Evolutionary conservation across 2,113 vertebrate genomes (phyloP).

Genomic region (Oplegnathus fasciatus): DNA sequence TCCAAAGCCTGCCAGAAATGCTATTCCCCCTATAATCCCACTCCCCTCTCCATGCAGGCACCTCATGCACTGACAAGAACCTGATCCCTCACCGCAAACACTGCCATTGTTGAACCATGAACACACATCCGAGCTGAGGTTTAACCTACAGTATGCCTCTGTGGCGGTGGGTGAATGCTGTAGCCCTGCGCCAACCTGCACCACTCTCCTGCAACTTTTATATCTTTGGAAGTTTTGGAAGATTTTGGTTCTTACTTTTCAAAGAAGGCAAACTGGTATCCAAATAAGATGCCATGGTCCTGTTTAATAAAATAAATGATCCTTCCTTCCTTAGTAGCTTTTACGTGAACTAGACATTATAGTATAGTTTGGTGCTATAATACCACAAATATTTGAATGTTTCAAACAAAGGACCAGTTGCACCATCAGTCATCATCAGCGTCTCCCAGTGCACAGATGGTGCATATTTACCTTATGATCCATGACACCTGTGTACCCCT

Average conservation of each 20-base stretch:
- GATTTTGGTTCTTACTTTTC: not conserved
- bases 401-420: not conserved
- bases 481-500: constrained; percentile 89
- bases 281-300: not conserved
- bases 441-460: constrained; percentile 13
- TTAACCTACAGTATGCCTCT: not conserved
- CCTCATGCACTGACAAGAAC: not conserved
- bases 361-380: not conserved
- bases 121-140: not conserved
- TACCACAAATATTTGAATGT: not conserved
- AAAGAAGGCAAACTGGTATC: not conserved
- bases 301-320: not conserved
- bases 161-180: not conserved
- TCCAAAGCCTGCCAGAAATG: not conserved
- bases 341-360: not conserved
- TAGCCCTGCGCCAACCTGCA: not conserved
- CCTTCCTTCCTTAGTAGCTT: not conserved
- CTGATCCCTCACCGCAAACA: not conserved
- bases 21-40: not conserved
- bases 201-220: not conserved
- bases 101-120: not conserved
- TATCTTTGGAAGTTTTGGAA: not conserved
- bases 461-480: constrained; percentile 87
- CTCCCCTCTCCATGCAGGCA: not conserved
- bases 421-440: too few relatives aligned